A percentile compares a stretch with the other conserved stretches of the same genome.
These are phyloP conservation scores for Arge pagana DNA, from an alignment of 2,888 invertebrate species.

Conservation along the genomic window DNA sequence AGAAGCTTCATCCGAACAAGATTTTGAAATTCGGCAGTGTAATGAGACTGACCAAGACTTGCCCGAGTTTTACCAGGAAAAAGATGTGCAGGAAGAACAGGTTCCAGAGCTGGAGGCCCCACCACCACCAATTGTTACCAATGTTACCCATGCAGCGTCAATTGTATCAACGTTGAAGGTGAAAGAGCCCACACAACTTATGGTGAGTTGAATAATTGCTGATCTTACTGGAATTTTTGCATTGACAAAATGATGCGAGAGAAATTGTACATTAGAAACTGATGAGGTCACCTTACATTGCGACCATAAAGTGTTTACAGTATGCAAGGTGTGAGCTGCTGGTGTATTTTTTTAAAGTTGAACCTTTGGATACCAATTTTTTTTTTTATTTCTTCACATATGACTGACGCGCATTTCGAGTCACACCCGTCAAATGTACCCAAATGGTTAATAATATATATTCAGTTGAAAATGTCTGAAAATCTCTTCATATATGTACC, in stretches of 20 bases:
- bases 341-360: too few species aligned
- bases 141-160: slow-evolving; percentile 35
- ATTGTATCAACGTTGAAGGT: slow-evolving; percentile 40
- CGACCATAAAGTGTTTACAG: too few species aligned
- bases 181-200: slow-evolving; percentile 36
- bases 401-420: too few species aligned
- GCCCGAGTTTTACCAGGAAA: slow-evolving; percentile 22
- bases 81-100: slow-evolving; percentile 57
- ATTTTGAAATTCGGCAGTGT: slow-evolving; percentile 24
- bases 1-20: slow-evolving; percentile 28
- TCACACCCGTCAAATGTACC: too few species aligned
- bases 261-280: slow-evolving; percentile 13
- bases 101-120: slow-evolving; percentile 47
- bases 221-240: too few species aligned
- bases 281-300: too few species aligned
- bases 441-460: too few species aligned
- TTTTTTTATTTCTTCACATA: too few species aligned
- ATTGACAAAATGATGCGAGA: background rate
- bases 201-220: slow-evolving; percentile 35
- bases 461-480: too few species aligned
- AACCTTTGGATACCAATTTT: too few species aligned
- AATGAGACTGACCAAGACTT: slow-evolving; percentile 40
- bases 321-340: too few species aligned
- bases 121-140: slow-evolving; percentile 46
- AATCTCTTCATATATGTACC: too few species aligned